These are phyloP conservation scores for Taxidea taxus DNA, from an alignment of 2,113 vertebrate genomes.

Conservation along the genomic window DNA sequence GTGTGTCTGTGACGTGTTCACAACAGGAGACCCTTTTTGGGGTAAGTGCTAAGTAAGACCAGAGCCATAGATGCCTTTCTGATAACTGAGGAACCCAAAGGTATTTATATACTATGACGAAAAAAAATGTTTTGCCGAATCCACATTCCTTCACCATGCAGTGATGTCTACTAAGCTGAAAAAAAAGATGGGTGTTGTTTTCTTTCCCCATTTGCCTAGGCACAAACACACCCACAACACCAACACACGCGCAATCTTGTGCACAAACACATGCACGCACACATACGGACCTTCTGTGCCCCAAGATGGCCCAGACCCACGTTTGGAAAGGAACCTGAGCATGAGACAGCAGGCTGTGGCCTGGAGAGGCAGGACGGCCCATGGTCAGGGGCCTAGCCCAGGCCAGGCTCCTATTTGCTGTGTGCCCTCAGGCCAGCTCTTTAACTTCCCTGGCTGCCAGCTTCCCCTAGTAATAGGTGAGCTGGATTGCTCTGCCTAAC, in stretches of 20 bases:
- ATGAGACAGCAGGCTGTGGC: too few species aligned
- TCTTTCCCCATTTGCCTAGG: constrained; percentile 3
- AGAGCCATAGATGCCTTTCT: constrained; percentile 55
- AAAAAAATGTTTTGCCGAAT: constrained; percentile 11
- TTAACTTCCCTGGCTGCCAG: too few species aligned
- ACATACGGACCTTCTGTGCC: neutral
- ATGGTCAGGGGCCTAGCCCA: neutral
- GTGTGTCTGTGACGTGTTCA: neutral
- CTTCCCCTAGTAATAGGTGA: neutral
- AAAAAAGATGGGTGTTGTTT: constrained; percentile 5
- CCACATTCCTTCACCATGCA: constrained; percentile 74
- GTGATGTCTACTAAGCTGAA: constrained; percentile 61
- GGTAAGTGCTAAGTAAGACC: constrained; percentile 44
- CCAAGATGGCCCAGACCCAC: neutral
- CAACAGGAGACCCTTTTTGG: neutral
- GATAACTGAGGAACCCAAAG: constrained; percentile 51
- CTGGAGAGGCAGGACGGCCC: neutral
- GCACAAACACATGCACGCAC: neutral
- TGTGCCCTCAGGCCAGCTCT: neutral
- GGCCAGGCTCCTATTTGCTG: neutral
- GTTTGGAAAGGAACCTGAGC: neutral
- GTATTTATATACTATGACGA: constrained; percentile 54
- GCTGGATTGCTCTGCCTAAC: too few species aligned
- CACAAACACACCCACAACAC: constrained; percentile 2
- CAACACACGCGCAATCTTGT: neutral